These are phyloP conservation scores for Dicyema japonicum DNA, from an alignment of 1,140 invertebrate genomes.

Conservation along the genomic window DNA sequence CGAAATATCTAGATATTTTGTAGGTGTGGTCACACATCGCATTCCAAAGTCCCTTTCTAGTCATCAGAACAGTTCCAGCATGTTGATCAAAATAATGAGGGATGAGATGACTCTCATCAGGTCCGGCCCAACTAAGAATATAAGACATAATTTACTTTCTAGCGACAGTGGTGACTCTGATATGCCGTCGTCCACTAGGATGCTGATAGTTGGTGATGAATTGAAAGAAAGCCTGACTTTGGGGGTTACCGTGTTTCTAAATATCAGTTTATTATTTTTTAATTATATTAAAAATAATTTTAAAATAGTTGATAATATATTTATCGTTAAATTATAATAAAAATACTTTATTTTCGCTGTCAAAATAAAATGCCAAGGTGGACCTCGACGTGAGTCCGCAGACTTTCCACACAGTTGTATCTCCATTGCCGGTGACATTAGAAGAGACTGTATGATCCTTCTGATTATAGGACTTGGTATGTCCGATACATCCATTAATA, in stretches of 20 bases:
- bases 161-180: slow-evolving; percentile 74
- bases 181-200: slow-evolving; percentile 62
- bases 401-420: slow-evolving; percentile 88
- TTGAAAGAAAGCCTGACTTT: slow-evolving; percentile 51
- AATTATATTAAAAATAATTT: slow-evolving; percentile 1
- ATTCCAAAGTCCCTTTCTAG: slow-evolving; percentile 60
- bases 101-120: no score
- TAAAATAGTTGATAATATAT: background rate
- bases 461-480: no score
- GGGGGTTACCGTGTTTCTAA: background rate
- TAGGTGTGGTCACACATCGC: no score
- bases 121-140: no score
- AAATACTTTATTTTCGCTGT: slow-evolving; percentile 83
- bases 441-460: slow-evolving; percentile 61
- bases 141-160: slow-evolving; percentile 40
- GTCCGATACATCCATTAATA: no score
- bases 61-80: slow-evolving; percentile 77
- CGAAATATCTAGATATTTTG: slow-evolving; percentile 1
- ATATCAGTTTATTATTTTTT: background rate
- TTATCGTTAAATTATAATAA: no score
- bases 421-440: slow-evolving; percentile 62
- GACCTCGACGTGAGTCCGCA: slow-evolving; percentile 64
- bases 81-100: no score
- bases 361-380: slow-evolving; percentile 72
- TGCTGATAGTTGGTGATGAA: slow-evolving; percentile 96